Conservation (phyloP, 2,113 vertebrate species). For the Lampris megalopsis region DNA sequence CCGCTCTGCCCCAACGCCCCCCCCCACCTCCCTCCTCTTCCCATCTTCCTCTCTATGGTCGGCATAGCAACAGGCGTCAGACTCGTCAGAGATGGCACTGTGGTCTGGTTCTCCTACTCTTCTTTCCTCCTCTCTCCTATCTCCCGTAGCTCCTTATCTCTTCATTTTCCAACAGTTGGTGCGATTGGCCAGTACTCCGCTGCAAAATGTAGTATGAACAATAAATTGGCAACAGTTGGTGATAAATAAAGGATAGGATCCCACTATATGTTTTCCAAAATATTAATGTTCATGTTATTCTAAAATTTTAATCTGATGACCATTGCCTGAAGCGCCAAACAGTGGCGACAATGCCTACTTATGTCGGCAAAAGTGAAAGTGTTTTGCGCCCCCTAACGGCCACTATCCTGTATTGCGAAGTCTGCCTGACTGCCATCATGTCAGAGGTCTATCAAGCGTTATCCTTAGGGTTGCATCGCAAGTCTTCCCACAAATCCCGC, state of each 20-base stretch:
- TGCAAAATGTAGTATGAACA: constrained; percentile 29
- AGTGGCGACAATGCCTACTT: constrained; percentile 5
- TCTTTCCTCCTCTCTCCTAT: constrained; percentile 21
- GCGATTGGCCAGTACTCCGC: constrained; percentile 36
- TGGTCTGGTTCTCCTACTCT: constrained; percentile 54
- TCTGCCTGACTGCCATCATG: constrained; percentile 2
- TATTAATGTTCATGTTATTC: background rate
- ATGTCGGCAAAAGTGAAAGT: background rate
- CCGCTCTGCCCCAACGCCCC: constrained; percentile 18
- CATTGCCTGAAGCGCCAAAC: constrained; percentile 8
- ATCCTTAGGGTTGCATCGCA: constrained; percentile 7
- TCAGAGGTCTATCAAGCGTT: background rate
- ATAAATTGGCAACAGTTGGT: background rate
- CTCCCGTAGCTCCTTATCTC: constrained; percentile 32
- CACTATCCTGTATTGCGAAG: constrained; percentile 3
- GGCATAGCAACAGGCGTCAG: constrained; percentile 84
- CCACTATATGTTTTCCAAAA: constrained; percentile 1
- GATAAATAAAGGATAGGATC: background rate
- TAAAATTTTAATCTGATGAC: constrained; percentile 9
- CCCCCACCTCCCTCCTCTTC: constrained; percentile 14
- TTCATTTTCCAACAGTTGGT: constrained; percentile 33
- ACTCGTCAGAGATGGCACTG: constrained; percentile 75
- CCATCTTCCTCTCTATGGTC: constrained; percentile 65
- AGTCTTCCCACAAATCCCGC: constrained; percentile 9
- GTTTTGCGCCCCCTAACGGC: constrained; percentile 58